These are phyloP conservation scores for Glandiceps talaboti DNA, from an alignment of 53 echinoderm and acorn worm genomes.

Conservation along the genomic window DNA sequence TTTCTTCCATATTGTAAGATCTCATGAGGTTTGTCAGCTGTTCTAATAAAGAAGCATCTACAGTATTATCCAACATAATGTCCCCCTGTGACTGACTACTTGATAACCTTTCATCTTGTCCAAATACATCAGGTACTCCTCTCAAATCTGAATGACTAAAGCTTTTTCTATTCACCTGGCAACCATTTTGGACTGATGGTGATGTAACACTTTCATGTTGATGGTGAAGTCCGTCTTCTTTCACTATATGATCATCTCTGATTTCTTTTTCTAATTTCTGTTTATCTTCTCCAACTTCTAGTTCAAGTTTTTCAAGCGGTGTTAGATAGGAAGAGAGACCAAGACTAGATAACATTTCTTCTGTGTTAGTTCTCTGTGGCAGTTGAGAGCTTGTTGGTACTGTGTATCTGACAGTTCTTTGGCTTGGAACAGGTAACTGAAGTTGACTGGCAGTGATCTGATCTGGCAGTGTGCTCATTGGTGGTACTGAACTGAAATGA, in stretches of 20 bases:
- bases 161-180: no score
- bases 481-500: not conserved
- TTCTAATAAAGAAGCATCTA: not conserved
- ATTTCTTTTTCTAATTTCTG: slow-evolving; percentile 12
- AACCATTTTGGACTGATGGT: no score
- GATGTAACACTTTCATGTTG: no score
- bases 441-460: not conserved
- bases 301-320: slow-evolving; percentile 6
- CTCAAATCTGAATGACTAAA: no score
- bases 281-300: slow-evolving; percentile 3
- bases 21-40: no score
- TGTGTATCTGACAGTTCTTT: not conserved
- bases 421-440: not conserved
- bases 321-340: not conserved
- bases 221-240: no score
- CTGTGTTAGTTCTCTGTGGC: not conserved
- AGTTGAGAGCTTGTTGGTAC: not conserved
- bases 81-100: no score
- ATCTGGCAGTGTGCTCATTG: not conserved
- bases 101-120: no score
- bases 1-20: no score
- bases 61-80: no score
- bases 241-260: not conserved
- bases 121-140: no score
- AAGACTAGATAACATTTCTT: not conserved